phyloP scores from a whole-genome alignment of 2,797 vertebrate genomes.

The Acropternis orthonyx region DNA sequence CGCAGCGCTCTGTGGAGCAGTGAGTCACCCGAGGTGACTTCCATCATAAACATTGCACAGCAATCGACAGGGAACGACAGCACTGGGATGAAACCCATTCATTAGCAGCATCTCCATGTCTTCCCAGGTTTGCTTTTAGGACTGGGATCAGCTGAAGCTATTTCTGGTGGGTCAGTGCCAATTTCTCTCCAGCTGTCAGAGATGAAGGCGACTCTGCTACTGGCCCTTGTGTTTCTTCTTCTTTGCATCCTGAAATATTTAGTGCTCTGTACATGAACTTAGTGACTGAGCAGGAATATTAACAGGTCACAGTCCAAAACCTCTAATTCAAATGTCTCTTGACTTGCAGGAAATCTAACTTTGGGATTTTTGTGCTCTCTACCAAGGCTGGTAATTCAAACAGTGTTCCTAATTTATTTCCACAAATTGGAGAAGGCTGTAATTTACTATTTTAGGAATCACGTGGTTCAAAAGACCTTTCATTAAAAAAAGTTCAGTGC shows the following conservation, averaged over 20 bases:
- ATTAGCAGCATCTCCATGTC: background rate
- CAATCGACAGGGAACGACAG: background rate
- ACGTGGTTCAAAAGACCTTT: conserved; percentile 28
- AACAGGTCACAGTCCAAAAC: background rate
- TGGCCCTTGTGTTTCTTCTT: background rate
- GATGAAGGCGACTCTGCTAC: background rate
- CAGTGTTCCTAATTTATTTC: conserved; percentile 26
- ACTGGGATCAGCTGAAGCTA: background rate
- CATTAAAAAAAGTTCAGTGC: conserved; percentile 28
- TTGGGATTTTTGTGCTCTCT: conserved; percentile 18
- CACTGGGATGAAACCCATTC: background rate
- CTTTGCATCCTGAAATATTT: background rate
- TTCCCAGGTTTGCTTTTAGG: background rate
- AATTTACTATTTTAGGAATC: conserved; percentile 52
- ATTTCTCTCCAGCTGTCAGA: background rate
- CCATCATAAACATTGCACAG: background rate
- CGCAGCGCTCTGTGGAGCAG: background rate
- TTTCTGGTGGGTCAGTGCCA: background rate
- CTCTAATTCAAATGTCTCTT: background rate
- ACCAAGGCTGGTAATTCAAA: background rate
- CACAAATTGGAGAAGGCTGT: conserved; percentile 8
- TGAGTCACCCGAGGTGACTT: background rate
- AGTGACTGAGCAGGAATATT: background rate
- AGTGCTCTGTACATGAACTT: background rate
- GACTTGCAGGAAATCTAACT: conserved; percentile 35